These are phyloP conservation scores for Arrhamphus sclerolepis DNA, from an alignment of 2,797 vertebrate genomes.

Conservation along the genomic window DNA sequence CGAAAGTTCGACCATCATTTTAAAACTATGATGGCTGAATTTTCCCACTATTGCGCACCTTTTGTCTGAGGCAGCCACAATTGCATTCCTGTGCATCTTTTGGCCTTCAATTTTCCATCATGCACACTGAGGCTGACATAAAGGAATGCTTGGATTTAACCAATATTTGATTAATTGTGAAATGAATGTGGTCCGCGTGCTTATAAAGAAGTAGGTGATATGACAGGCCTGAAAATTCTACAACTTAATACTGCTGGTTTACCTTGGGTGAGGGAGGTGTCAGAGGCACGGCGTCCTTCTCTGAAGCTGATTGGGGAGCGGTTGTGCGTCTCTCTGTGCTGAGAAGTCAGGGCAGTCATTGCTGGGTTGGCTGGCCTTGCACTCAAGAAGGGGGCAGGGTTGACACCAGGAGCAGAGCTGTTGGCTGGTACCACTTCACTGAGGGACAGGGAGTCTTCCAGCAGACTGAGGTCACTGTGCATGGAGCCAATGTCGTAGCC, in stretches of 20 bases:
- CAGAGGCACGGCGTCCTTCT: constrained; percentile 94
- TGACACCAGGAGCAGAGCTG: constrained; percentile 74
- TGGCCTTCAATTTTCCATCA: too few relatives aligned
- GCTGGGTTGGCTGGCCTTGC: constrained; percentile 88
- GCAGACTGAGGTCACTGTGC: constrained; percentile 88
- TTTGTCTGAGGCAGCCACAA: too few relatives aligned
- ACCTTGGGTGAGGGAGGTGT: constrained; percentile 99
- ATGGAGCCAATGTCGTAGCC: constrained; percentile 90
- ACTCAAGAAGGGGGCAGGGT: constrained; percentile 83
- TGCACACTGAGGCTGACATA: too few relatives aligned
- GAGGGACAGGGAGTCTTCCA: constrained; percentile 86
- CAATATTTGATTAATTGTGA: too few relatives aligned
- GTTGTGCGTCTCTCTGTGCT: constrained; percentile 92
- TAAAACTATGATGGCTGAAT: too few relatives aligned
- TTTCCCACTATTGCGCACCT: too few relatives aligned
- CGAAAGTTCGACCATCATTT: too few relatives aligned
- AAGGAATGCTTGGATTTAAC: too few relatives aligned
- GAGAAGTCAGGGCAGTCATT: constrained; percentile 88
- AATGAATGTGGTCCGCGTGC: not conserved
- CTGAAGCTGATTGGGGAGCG: constrained; percentile 97
- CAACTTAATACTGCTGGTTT: not conserved
- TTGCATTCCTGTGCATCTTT: too few relatives aligned
- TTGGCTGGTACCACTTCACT: constrained; percentile 84
- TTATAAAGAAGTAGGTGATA: not conserved
- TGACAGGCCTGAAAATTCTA: not conserved